Percentiles rank a stretch among this genome's conserved stretches.
Evolutionary conservation across 2,113 vertebrate species (phyloP).

Genomic region (Nibea coibor): DNA sequence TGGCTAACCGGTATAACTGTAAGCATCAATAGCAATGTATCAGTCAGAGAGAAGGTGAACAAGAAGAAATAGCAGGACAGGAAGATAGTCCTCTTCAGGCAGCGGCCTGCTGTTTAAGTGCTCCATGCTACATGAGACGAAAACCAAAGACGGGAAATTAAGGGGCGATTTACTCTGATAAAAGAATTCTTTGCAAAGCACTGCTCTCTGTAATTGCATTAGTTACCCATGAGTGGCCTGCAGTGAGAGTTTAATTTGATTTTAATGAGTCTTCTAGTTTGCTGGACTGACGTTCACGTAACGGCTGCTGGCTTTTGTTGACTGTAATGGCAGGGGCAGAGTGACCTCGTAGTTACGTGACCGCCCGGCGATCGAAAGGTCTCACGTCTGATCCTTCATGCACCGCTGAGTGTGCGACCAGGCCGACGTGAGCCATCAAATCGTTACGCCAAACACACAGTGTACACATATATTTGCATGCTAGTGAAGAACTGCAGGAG

Average conservation of each 20-base stretch:
- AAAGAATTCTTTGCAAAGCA: constrained; percentile 58
- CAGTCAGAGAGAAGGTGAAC: background rate
- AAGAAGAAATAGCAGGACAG: background rate
- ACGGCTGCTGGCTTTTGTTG: constrained; percentile 30
- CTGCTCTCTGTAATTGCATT: constrained; percentile 67
- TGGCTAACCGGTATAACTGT: background rate
- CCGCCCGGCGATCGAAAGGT: background rate
- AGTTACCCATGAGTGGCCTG: constrained; percentile 62
- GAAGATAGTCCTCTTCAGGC: no score
- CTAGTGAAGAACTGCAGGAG: no score
- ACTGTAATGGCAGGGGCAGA: background rate
- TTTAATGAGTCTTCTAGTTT: constrained; percentile 65
- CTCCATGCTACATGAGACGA: background rate
- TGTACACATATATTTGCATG: no score
- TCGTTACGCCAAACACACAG: background rate
- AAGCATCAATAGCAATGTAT: background rate
- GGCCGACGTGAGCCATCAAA: background rate
- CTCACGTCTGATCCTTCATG: constrained; percentile 33
- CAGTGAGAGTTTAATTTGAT: constrained; percentile 67
- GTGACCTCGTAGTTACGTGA: constrained; percentile 24
- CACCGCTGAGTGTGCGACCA: constrained; percentile 14
- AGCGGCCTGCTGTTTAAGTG: background rate
- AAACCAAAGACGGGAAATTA: constrained; percentile 1
- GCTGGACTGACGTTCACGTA: constrained; percentile 36
- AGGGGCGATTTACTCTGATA: constrained; percentile 47